phyloP scores from a whole-genome alignment of 2,888 invertebrate genomes.

The Apomyelois bistriatella region DNA sequence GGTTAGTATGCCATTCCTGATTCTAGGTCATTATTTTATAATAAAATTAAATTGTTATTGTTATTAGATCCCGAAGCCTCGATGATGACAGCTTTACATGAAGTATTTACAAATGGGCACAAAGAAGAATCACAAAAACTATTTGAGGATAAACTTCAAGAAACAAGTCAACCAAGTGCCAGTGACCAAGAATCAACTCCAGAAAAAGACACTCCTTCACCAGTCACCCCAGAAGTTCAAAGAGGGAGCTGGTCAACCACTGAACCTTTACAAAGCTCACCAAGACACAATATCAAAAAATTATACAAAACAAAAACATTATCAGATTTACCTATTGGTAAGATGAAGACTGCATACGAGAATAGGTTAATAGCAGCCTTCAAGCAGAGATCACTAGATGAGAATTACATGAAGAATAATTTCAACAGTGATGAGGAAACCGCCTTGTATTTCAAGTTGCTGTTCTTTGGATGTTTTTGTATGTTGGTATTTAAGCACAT shows the following conservation, averaged over 20 bases:
- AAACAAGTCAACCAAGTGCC: conserved; percentile 36
- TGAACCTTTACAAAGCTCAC: conserved; percentile 49
- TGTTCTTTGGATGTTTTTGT: conserved; percentile 90
- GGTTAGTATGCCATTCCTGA: too few relatives aligned
- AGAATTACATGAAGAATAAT: conserved; percentile 64
- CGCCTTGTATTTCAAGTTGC: conserved; percentile 85
- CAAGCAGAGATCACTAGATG: conserved; percentile 63
- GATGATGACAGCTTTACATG: conserved; percentile 48
- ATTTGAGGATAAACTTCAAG: conserved; percentile 44
- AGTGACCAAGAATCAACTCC: conserved; percentile 58
- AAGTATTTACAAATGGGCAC: conserved; percentile 45
- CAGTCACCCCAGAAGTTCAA: conserved; percentile 55
- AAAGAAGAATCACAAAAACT: conserved; percentile 27
- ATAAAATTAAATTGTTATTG: too few relatives aligned
- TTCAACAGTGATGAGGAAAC: conserved; percentile 79
- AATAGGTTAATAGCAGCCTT: conserved; percentile 62
- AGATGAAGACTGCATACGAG: conserved; percentile 54
- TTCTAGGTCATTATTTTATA: too few relatives aligned
- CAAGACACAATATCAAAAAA: conserved; percentile 59
- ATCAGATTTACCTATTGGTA: conserved; percentile 62
- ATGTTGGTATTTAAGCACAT: conserved; percentile 93
- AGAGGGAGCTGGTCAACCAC: conserved; percentile 54
- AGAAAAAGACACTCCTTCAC: conserved; percentile 54
- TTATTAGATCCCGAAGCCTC: conserved; percentile 63
- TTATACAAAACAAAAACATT: conserved; percentile 69